Conservation (phyloP, 2,797 vertebrate species). For the Sparidentex hasta region DNA sequence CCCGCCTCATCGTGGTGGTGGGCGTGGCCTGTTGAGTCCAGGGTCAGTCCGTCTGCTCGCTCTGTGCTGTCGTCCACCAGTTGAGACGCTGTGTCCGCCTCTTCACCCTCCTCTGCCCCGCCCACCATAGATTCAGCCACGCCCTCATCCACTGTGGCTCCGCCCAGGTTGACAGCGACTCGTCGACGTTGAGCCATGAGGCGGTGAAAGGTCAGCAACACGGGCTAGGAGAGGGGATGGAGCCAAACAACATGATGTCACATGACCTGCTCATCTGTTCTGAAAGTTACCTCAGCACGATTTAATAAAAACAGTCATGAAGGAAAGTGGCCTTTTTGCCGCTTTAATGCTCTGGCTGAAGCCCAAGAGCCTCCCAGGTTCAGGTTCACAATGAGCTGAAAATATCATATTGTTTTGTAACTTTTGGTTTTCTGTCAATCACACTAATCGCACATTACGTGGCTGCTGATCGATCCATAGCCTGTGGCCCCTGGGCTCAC, state of each 20-base stretch:
- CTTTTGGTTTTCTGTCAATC: no score
- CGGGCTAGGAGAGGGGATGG: conserved; percentile 2
- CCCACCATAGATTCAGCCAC: background rate
- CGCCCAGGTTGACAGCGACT: background rate
- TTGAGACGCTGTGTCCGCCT: background rate
- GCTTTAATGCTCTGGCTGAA: no score
- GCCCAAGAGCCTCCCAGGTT: no score
- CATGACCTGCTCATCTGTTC: background rate
- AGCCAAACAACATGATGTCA: background rate
- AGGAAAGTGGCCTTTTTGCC: no score
- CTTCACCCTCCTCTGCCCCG: background rate
- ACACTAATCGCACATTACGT: no score
- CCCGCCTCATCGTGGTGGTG: background rate
- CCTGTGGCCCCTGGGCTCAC: no score
- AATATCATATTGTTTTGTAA: no score
- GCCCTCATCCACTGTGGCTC: background rate
- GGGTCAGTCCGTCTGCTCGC: background rate
- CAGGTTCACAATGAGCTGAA: no score
- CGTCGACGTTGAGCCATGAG: background rate
- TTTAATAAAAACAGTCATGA: no score
- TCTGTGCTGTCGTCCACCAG: conserved; percentile 17
- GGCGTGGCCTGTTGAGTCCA: background rate
- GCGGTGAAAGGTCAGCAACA: background rate
- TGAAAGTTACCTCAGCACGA: no score
- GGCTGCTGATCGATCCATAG: no score